Conservation (phyloP, 2,113 vertebrate genomes). For the Cheirogaleus medius region DNA sequence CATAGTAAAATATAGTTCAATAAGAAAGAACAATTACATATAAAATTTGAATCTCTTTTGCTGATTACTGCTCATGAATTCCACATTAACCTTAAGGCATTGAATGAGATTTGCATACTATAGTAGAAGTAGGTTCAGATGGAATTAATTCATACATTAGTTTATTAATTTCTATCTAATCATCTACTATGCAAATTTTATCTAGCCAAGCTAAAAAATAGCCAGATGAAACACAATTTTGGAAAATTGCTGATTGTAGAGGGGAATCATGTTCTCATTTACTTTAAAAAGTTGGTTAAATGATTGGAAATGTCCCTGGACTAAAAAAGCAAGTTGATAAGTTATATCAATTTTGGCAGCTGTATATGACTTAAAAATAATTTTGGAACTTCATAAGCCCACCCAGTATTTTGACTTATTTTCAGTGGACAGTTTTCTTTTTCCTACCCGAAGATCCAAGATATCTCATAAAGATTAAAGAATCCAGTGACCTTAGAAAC, state of each 20-base stretch:
- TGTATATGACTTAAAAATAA: conserved; percentile 53
- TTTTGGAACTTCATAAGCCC: conserved; percentile 35
- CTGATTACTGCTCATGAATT: background rate
- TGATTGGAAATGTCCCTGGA: conserved; percentile 17
- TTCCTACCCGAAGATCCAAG: background rate
- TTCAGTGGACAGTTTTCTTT: conserved; percentile 36
- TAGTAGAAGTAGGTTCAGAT: background rate
- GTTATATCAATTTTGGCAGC: background rate
- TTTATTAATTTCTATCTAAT: background rate
- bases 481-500: background rate
- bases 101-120: background rate
- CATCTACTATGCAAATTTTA: background rate
- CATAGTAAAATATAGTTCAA: background rate
- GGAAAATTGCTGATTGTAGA: background rate
- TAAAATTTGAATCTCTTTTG: background rate
- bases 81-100: background rate
- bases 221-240: background rate
- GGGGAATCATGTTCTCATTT: background rate
- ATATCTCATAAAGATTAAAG: conserved; percentile 49
- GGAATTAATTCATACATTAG: background rate
- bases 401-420: conserved; percentile 55
- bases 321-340: conserved; percentile 19
- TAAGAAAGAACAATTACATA: background rate
- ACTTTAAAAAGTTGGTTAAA: conserved; percentile 19
- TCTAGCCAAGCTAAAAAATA: background rate